Percentiles rank a stretch among this genome's conserved stretches.
Evolutionary conservation across 2,113 vertebrate species (phyloP).

Genomic region (Heterotis niloticus): DNA sequence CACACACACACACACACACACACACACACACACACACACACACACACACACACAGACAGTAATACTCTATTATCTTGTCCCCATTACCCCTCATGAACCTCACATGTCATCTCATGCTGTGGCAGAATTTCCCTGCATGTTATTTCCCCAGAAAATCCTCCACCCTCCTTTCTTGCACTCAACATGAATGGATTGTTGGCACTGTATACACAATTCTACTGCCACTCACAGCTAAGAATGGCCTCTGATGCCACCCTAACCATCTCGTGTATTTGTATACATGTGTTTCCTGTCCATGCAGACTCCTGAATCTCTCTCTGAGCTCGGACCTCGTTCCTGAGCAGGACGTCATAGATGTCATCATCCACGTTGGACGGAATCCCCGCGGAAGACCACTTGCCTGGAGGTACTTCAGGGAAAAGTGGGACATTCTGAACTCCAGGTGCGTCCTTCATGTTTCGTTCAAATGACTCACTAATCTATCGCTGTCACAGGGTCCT

Average conservation of each 20-base stretch:
- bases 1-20: too few relatives aligned
- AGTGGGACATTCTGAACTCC: conserved; percentile 89
- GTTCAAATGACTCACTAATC: neutral
- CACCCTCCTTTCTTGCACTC: too few relatives aligned
- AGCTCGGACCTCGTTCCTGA: conserved; percentile 91
- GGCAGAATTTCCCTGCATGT: too few relatives aligned
- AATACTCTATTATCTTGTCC: too few relatives aligned
- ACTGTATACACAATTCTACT: too few relatives aligned
- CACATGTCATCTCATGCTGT: too few relatives aligned
- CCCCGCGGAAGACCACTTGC: conserved; percentile 89
- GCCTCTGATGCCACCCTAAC: too few relatives aligned
- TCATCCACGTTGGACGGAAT: conserved; percentile 90
- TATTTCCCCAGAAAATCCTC: too few relatives aligned
- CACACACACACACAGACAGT: too few relatives aligned
- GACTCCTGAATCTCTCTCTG: conserved; percentile 90
- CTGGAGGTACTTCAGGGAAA: conserved; percentile 93
- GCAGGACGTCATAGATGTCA: conserved; percentile 94
- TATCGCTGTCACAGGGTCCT: neutral
- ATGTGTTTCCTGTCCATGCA: conserved; percentile 38
- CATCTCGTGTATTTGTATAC: neutral
- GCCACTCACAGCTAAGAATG: too few relatives aligned
- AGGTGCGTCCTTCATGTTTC: conserved; percentile 64
- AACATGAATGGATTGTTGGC: too few relatives aligned
- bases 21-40: too few relatives aligned
- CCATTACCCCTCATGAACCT: neutral